These are phyloP conservation scores for Manis pentadactyla DNA, from an alignment of 2,797 vertebrate genomes.

Conservation along the genomic window DNA sequence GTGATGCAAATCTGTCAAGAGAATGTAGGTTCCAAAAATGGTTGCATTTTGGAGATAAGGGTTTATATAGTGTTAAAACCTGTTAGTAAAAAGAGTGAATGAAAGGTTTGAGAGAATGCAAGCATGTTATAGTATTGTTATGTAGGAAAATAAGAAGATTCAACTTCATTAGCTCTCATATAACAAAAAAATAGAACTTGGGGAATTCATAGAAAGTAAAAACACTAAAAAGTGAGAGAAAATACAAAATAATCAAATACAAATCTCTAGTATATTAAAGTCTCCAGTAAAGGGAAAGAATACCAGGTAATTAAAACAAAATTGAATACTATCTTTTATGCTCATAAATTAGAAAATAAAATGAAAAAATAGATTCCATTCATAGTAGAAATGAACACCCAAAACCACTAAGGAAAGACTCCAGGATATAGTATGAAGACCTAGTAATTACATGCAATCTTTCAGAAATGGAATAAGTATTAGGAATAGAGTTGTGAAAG, in stretches of 20 bases:
- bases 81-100: background rate
- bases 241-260: background rate
- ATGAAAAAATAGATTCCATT: background rate
- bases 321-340: background rate
- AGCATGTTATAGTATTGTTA: background rate
- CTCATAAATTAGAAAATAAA: background rate
- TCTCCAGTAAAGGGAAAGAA: background rate
- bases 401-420: no score
- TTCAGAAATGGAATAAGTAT: no score
- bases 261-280: background rate
- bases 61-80: background rate
- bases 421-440: no score
- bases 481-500: no score
- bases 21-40: background rate
- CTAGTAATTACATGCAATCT: no score
- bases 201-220: background rate
- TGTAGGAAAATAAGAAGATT: background rate
- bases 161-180: background rate
- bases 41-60: background rate
- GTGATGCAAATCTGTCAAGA: background rate
- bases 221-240: background rate
- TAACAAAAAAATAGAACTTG: background rate
- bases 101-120: background rate
- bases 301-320: background rate
- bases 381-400: background rate